Evolutionary conservation across 2,888 invertebrate genomes (phyloP).

Genomic region (Apodemia hepburni): DNA sequence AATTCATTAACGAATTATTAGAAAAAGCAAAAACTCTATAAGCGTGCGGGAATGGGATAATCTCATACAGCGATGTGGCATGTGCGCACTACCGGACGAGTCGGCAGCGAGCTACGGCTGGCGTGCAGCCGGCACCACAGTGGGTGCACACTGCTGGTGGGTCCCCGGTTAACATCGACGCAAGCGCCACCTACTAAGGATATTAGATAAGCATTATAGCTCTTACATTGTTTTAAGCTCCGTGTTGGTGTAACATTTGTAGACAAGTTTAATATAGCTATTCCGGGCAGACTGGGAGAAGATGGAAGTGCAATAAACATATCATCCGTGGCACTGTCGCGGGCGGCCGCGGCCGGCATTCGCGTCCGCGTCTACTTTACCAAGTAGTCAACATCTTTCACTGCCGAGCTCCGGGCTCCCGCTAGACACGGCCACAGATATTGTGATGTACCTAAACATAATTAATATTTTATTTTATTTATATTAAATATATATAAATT

Average conservation of each 20-base stretch:
- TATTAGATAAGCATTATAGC: not conserved
- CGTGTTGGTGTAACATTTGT: not conserved
- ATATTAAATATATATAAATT: no score
- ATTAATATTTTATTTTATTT: no score
- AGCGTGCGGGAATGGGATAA: conserved; percentile 35
- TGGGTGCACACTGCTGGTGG: not conserved
- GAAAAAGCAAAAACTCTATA: conserved; percentile 94
- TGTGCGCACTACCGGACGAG: conserved; percentile 12
- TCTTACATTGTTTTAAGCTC: conserved; percentile 5
- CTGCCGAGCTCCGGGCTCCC: not conserved
- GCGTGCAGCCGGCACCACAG: not conserved
- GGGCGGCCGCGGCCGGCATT: not conserved
- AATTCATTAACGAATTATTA: conserved; percentile 93
- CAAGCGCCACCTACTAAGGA: not conserved
- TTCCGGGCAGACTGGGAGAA: conserved; percentile 20
- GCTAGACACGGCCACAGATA: not conserved
- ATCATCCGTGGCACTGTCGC: conserved; percentile 28
- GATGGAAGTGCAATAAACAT: conserved; percentile 34
- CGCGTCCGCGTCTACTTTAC: no score
- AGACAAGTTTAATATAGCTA: not conserved
- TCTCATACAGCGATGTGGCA: conserved; percentile 34
- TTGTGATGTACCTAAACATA: not conserved
- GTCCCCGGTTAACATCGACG: not conserved
- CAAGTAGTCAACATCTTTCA: not conserved
- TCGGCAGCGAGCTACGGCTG: not conserved